Evolutionary conservation across 2,113 vertebrate genomes (phyloP), one percentile per base, ranked within the genome.

Genomic region (Dicentrarchus labrax): DNA sequence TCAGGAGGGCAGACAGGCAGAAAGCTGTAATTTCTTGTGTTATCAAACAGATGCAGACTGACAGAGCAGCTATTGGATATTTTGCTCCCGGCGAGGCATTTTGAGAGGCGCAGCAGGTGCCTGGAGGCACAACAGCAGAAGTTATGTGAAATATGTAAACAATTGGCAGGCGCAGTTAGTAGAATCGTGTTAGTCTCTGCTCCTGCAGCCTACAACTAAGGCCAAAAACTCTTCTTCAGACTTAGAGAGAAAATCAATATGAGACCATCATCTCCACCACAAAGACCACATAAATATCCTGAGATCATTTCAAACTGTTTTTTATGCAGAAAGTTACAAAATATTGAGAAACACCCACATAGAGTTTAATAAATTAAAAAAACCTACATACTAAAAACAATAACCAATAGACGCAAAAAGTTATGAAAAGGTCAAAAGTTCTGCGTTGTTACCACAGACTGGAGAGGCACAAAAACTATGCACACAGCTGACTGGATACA

Each of bases 61-160:
- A 78, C 71, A 45, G 59, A 84, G 69, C 80, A 43, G 62, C 69
- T 48, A 39, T 9, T 13, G 57, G 64, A 75, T 80, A 39, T 12
- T 78, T 17, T 22, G 69, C 80, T 76, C 65, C 59, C 1, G 41
- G 86, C 43, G 36, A 47, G 80, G 77, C n/a, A 2, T 39, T 72
- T 59, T 36, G 39, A 78, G 64, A 41, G n/a, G 77, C 17, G 43
- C 71, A 48, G 83, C 75, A 45, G 75, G 51, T 17, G 76, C 82
- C 90, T 7, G 62, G 62, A 76, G 82, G 76, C 86, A 39, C 15
- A 45, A 39, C 61, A 64, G 75, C 72, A 84, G 38, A 47, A 85
- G 82, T 54, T 90, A 89, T 91, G 82, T 86, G 75, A 90, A 93
- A 86, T 86, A 92, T 93, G 88, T 90, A 89, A 93, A 94, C 85